A percentile compares a stretch with the other conserved stretches of the same genome.
Conservation (phyloP, 2,113 vertebrate genomes). For the Axis porcinus region DNA sequence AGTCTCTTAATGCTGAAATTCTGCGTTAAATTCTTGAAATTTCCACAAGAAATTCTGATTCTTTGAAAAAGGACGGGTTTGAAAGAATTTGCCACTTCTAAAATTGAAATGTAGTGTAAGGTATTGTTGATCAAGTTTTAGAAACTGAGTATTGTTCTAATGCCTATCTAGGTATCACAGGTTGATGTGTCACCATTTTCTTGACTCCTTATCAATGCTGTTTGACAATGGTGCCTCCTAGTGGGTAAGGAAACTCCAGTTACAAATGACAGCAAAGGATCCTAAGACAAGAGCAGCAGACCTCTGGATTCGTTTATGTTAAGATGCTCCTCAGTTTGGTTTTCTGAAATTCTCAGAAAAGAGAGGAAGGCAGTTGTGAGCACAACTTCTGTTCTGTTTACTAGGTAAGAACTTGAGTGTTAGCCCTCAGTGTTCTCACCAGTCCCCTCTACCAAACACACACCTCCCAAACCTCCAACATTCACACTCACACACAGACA, state of each 20-base stretch:
- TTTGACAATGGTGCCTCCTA: constrained; percentile 59
- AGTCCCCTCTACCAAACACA: background rate
- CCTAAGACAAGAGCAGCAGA: background rate
- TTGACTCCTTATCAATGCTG: background rate
- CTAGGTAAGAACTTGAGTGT: background rate
- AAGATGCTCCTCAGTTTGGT: background rate
- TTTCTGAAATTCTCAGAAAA: constrained; percentile 36
- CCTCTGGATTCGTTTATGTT: background rate
- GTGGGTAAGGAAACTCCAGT: constrained; percentile 3
- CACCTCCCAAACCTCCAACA: background rate
- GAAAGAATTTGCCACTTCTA: constrained; percentile 8
- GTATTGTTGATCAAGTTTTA: constrained; percentile 5
- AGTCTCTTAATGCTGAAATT: background rate
- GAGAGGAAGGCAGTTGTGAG: background rate
- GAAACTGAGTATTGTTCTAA: background rate
- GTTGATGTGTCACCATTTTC: background rate
- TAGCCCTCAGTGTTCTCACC: background rate
- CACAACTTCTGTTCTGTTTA: background rate
- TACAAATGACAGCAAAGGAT: background rate
- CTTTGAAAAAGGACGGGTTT: constrained; percentile 9
- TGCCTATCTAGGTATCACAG: background rate
- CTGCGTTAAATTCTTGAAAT: too few relatives aligned
- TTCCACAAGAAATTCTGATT: background rate
- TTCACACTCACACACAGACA: background rate
- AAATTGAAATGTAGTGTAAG: constrained; percentile 25